A percentile compares a stretch with the other conserved stretches of the same genome.
phyloP scores from a whole-genome alignment of 1,140 invertebrate species.

The Idris sp. region DNA sequence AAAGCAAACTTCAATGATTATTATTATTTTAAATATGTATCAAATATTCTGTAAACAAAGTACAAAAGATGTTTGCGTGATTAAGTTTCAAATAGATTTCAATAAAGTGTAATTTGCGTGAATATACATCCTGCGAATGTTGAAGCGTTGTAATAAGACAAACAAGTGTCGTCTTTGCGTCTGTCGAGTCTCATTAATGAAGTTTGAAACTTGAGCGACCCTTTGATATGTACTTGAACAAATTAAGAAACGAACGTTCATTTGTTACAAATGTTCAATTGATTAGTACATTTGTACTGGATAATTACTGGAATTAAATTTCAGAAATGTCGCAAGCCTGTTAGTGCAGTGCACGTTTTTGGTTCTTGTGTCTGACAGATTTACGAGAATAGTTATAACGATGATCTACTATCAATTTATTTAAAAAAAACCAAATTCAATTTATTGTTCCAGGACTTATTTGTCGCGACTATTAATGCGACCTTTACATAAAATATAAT shows the following conservation, averaged over 20 bases:
- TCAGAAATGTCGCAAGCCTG: not conserved
- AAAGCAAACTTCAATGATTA: too few relatives aligned
- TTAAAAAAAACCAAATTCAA: too few relatives aligned
- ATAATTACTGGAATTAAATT: slow-evolving; percentile 39
- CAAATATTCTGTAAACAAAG: too few relatives aligned
- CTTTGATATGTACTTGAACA: slow-evolving; percentile 26
- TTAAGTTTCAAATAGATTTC: slow-evolving; percentile 6
- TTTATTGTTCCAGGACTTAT: too few relatives aligned
- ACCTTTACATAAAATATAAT: too few relatives aligned
- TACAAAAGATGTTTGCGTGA: too few relatives aligned
- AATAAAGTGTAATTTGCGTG: slow-evolving; percentile 23
- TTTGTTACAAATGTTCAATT: slow-evolving; percentile 26
- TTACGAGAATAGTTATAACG: too few relatives aligned
- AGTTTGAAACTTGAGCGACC: slow-evolving; percentile 35
- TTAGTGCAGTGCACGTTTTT: too few relatives aligned
- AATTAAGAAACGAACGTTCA: slow-evolving; percentile 42
- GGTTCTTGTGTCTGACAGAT: too few relatives aligned
- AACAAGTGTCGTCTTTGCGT: slow-evolving; percentile 34
- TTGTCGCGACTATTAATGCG: too few relatives aligned
- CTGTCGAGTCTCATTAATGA: slow-evolving; percentile 42
- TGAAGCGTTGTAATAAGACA: slow-evolving; percentile 27
- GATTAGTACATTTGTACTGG: slow-evolving; percentile 9
- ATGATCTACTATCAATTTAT: too few relatives aligned
- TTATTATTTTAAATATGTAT: too few relatives aligned
- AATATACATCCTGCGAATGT: slow-evolving; percentile 24